Base-by-base conservation (phyloP, 2,113 vertebrate species). In the Triplophysa tibetana region DNA sequence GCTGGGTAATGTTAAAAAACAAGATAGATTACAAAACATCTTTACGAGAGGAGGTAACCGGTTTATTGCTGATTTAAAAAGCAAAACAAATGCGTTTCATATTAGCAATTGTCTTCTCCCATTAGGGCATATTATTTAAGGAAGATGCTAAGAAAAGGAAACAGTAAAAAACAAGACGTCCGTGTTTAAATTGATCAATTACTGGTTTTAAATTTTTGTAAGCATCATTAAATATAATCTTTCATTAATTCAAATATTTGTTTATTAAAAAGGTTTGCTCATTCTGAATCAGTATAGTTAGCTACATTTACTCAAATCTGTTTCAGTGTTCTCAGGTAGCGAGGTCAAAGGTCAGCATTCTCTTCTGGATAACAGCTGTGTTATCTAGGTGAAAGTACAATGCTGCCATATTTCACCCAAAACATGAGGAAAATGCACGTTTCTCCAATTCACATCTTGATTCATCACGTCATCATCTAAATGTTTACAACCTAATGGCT, bases 331-430 rank as follows among this genome's bases (percentile, higher is more conserved):
- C 24, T 63, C 60, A 75, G 73, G 73, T 75, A 75, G 60, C 23
- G 5, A 17, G 73, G 73, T 75, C 73, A 75, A 75, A 75, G 60
- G 73, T 75, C 73, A 75, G 50, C 73, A 50, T 50, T 63, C 73
- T 63, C n/a, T 75, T 50, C 23, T 50, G 41, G 26, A 63, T 63
- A 75, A 50, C 73, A 62, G 56, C 73, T 75, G 72, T 24, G 24
- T 14, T 50, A 50, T 75, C 43, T 63, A 50, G 58, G 73, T 63
- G 58, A 75, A 63, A 63, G 73, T 48, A 50, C 63, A 58, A 75
- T 63, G 41, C 38, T 75, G n/a, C 41, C 43, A 0, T 48, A 14
- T 75, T 72, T 58, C 14, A 60, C 5, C 21, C 19, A 58, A n/a
- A 54, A 52, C 11, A 9, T 12, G 3, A n/a, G 19, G 13, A 23